phyloP scores from a whole-genome alignment of 2,113 vertebrate genomes.

The Paralichthys olivaceus region DNA sequence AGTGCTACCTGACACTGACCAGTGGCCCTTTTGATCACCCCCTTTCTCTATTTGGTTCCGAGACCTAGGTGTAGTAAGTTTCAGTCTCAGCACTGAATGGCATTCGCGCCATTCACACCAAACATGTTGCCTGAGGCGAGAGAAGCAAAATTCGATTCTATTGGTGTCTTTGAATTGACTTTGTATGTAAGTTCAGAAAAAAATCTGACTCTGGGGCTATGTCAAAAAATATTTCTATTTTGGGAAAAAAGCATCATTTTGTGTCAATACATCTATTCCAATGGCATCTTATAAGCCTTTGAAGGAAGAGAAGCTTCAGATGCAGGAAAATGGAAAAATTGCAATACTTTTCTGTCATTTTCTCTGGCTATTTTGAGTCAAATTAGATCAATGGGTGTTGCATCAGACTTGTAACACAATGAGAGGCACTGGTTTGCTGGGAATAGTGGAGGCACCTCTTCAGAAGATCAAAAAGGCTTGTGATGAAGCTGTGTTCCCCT shows the following conservation, averaged over 20 bases:
- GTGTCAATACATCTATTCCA: constrained; percentile 80
- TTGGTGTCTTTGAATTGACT: too few relatives aligned
- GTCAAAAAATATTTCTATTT: constrained; percentile 85
- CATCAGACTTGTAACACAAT: constrained; percentile 85
- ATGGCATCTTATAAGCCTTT: constrained; percentile 91
- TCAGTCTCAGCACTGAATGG: too few relatives aligned
- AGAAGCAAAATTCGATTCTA: too few relatives aligned
- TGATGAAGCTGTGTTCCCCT: constrained; percentile 41
- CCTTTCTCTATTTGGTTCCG: too few relatives aligned
- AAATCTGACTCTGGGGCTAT: not conserved
- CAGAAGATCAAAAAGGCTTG: constrained; percentile 71
- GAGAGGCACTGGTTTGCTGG: constrained; percentile 57
- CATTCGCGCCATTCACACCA: too few relatives aligned
- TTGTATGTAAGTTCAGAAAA: too few relatives aligned
- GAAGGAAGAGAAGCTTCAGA: constrained; percentile 86
- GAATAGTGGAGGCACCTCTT: constrained; percentile 48
- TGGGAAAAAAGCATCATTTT: constrained; percentile 83
- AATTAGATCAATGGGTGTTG: constrained; percentile 90
- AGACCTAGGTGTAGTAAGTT: too few relatives aligned
- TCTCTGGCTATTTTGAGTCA: constrained; percentile 87
- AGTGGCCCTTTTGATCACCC: too few relatives aligned
- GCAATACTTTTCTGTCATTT: constrained; percentile 97
- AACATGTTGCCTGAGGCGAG: too few relatives aligned
- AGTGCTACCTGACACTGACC: too few relatives aligned
- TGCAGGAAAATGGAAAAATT: constrained; percentile 92